Evolutionary conservation across 2,797 vertebrate species (phyloP), one percentile per base, ranked within the genome.

Genomic region (Leptatherina wallacei): DNA sequence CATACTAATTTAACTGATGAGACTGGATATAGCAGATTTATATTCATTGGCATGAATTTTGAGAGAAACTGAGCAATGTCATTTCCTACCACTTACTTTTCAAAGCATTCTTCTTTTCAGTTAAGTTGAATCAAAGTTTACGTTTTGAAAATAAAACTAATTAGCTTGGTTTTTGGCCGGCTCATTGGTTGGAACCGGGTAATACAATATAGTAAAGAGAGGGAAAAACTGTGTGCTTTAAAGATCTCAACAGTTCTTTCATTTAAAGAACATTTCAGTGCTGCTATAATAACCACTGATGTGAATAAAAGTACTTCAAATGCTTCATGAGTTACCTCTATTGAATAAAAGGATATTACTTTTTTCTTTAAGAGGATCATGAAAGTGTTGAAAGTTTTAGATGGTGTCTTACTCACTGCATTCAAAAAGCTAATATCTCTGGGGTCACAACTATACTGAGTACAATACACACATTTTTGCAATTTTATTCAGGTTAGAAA

Each of bases 321-420:
- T 11, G 54, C 20, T 71, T 51, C 27, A 12, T 44, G 24, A 29
- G 49, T 59, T 75, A 71, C 14, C 67, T 72, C 13, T 32, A 20
- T 51, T 36, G 57, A 61, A 61, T 61, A 42, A 71, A 75, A 71
- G 6, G 18, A 61, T 16, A 68, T 77, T 30, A 30, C 27, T 42
- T 72, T 49, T 38, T 71, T 47, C n/a, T 63, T 32, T 66, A 54
- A 74, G 49, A 30, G 27, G 52, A 64, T 68, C 10, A 12, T 61
- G 54, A 67, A 65, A 63, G 57, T 54, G 33, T 54, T 61, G 13
- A 64, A 77, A 56, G n/a, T 33, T 49, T 59, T 16, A n/a, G 32
- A 63, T 51, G 32, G 57, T 30, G 55, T 33, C 44, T 69, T 49
- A 51, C 33, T 65, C 67, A 63, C 6, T 61, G 38, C 40, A 27